These are phyloP conservation scores for Tolmerus cingulatus DNA, from an alignment of 2,888 invertebrate genomes.

Conservation along the genomic window DNA sequence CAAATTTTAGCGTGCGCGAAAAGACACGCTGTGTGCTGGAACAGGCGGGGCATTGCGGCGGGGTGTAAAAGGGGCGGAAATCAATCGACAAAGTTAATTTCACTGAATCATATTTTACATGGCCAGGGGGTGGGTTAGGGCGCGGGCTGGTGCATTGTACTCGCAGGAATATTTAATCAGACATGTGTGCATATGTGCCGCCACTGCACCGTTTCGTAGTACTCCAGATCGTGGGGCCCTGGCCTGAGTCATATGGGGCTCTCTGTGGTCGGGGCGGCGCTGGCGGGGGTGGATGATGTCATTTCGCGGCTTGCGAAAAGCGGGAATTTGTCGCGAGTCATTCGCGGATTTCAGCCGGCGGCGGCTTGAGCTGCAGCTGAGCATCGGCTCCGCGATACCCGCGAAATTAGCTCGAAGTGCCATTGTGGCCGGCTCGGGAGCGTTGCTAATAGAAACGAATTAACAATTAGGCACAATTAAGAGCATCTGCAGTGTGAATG, in stretches of 20 bases:
- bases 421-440: neutral
- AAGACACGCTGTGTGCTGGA: neutral
- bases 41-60: neutral
- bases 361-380: neutral
- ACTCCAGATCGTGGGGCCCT: constrained; percentile 4
- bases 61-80: neutral
- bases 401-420: neutral
- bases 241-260: neutral
- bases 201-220: neutral
- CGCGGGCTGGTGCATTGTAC: neutral
- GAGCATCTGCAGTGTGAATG: neutral
- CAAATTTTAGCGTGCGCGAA: constrained; percentile 14
- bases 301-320: neutral
- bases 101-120: constrained; percentile 17
- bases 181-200: neutral
- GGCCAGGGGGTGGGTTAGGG: neutral
- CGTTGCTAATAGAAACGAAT: constrained; percentile 2
- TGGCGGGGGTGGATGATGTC: neutral
- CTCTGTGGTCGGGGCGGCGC: too few relatives aligned
- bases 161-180: neutral
- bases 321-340: neutral
- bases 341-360: neutral
- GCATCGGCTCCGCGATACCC: neutral
- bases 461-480: constrained; percentile 15
- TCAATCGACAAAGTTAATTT: neutral